Conservation (phyloP, 2,113 vertebrate genomes). For the Rhinoptilus africanus region DNA sequence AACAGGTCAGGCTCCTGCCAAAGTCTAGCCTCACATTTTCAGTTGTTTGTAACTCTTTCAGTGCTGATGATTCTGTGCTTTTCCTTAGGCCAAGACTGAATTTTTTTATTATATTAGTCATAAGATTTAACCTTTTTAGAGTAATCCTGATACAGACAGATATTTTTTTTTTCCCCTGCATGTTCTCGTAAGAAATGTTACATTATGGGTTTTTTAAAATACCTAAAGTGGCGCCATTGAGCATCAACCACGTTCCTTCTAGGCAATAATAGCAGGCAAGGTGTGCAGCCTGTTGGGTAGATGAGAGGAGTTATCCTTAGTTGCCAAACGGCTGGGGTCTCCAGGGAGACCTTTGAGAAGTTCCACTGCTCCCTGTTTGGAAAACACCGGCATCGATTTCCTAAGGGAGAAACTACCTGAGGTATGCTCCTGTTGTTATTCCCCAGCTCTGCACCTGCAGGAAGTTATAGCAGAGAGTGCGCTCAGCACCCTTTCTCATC, state of each 20-base stretch:
- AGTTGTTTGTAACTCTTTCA: not conserved
- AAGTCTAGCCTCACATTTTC: not conserved
- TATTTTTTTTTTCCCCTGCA: not conserved
- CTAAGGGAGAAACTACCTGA: not conserved
- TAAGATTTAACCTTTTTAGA: not conserved
- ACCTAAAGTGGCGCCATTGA: not conserved
- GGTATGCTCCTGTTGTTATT: not conserved
- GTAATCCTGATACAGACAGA: not conserved
- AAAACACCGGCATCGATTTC: not conserved
- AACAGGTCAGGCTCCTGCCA: not conserved
- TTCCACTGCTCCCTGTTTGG: not conserved
- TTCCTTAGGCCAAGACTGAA: not conserved
- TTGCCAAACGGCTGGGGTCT: not conserved
- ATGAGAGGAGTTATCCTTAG: not conserved
- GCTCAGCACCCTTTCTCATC: not conserved
- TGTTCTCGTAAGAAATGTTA: not conserved
- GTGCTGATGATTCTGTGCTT: not conserved
- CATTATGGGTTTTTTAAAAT: rapidly evolving
- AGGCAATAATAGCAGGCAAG: not conserved
- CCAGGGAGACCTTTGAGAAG: not conserved
- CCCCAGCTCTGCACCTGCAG: not conserved
- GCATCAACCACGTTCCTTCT: not conserved
- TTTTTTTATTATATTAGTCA: not conserved
- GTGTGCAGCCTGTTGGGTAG: not conserved
- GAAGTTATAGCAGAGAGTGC: not conserved